Evolutionary conservation across 2,888 invertebrate genomes (phyloP).

Genomic region (Sinotaia quadrata): DNA sequence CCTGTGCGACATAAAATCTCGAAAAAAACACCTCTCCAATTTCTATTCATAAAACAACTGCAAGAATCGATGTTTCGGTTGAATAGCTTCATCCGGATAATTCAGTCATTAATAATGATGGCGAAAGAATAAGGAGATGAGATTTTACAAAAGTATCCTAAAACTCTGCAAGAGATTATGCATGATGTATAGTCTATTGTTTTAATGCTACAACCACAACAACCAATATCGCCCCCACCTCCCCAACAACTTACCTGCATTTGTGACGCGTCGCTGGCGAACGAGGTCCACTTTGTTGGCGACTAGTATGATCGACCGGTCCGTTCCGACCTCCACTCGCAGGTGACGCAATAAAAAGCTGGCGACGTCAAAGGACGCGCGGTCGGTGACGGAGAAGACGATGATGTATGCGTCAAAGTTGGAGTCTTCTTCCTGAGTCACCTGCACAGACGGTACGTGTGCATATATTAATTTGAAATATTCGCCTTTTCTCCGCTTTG

Average conservation of each 20-base stretch:
- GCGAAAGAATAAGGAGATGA: background rate
- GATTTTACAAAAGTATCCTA: too few species aligned
- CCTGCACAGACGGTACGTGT: too few species aligned
- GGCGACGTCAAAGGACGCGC: constrained; percentile 85
- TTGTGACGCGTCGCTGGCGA: constrained; percentile 85
- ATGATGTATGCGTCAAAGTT: constrained; percentile 86
- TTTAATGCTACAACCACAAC: too few species aligned
- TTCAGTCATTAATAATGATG: background rate
- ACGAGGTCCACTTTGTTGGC: constrained; percentile 95
- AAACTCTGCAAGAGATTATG: too few species aligned
- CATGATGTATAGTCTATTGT: too few species aligned
- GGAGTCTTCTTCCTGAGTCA: constrained; percentile 29
- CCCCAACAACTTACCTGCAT: constrained; percentile 80
- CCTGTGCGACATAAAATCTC: too few species aligned
- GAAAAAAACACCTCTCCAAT: too few species aligned
- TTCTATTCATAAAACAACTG: too few species aligned
- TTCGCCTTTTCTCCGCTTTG: too few species aligned
- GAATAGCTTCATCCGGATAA: background rate
- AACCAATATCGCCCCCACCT: too few species aligned
- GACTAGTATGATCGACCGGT: constrained; percentile 90
- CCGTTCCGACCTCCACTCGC: constrained; percentile 85
- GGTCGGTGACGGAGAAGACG: constrained; percentile 91
- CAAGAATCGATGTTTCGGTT: too few species aligned
- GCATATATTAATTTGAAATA: too few species aligned
- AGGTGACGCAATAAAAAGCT: constrained; percentile 89